These are phyloP conservation scores for Himalopsyche japonica DNA, from an alignment of 2,888 invertebrate genomes.

Conservation along the genomic window DNA sequence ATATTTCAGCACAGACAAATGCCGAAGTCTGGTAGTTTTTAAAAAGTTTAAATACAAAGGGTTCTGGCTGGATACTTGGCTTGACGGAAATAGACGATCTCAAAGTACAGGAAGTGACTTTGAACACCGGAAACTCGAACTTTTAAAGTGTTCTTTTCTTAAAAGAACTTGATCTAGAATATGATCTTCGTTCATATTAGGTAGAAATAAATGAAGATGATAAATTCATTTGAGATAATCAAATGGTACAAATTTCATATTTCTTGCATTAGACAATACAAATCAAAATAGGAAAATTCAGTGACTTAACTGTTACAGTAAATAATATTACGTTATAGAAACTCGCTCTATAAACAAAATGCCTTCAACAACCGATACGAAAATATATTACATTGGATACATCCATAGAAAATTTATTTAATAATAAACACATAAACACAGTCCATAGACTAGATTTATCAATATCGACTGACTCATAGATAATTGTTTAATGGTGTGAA, in stretches of 20 bases:
- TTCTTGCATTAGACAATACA: too few relatives aligned
- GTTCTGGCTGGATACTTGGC: not conserved
- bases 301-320: too few relatives aligned
- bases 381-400: not conserved
- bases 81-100: not conserved
- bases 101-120: not conserved
- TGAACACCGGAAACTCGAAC: not conserved
- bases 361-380: too few relatives aligned
- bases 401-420: not conserved
- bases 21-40: not conserved
- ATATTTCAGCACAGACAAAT: not conserved
- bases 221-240: too few relatives aligned
- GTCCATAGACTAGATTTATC: not conserved
- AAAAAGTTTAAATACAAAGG: constrained; percentile 1
- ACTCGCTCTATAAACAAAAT: too few relatives aligned
- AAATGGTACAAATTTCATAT: too few relatives aligned
- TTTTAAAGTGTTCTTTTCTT: not conserved
- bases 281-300: too few relatives aligned
- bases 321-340: too few relatives aligned
- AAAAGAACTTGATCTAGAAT: not conserved
- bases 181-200: not conserved
- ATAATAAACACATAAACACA: not conserved
- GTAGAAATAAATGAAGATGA: not conserved
- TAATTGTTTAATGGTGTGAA: not conserved
- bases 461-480: not conserved